These are phyloP conservation scores for Sorex fumeus DNA, from an alignment of 2,113 vertebrate species.

Conservation along the genomic window DNA sequence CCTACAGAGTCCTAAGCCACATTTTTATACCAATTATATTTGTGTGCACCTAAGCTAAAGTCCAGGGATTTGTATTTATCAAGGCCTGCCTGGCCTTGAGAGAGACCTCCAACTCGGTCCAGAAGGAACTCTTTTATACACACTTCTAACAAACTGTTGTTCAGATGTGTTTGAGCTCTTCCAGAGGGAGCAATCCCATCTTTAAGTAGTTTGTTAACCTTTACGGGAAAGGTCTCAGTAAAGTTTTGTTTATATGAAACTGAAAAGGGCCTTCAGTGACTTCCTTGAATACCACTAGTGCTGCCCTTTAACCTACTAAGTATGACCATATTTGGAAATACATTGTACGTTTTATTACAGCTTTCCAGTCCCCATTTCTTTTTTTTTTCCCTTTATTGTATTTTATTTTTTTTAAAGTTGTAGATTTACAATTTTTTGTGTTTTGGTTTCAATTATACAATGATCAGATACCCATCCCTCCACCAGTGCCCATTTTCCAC, in stretches of 20 bases:
- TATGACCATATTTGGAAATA: not conserved
- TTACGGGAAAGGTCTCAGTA: constrained; percentile 40
- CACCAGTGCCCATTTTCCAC: too few species aligned
- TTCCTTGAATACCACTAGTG: not conserved
- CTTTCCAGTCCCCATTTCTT: not conserved
- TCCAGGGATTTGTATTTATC: not conserved
- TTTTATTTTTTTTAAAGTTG: too few species aligned
- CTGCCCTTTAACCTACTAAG: constrained; percentile 12
- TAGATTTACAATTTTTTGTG: too few species aligned
- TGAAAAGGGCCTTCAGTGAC: not conserved
- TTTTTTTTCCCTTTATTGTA: too few species aligned
- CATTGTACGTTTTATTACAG: not conserved
- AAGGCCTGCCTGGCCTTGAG: not conserved
- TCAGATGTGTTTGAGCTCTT: constrained; percentile 38
- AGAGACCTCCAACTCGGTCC: not conserved
- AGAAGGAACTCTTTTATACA: not conserved
- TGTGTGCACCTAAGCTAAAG: not conserved
- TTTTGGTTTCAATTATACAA: too few species aligned
- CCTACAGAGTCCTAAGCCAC: not conserved
- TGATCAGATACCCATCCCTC: too few species aligned
- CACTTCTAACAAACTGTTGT: constrained; percentile 6
- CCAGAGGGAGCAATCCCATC: not conserved
- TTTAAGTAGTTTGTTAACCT: constrained; percentile 15
- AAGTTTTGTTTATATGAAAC: constrained; percentile 49
- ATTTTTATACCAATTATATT: not conserved